These are phyloP conservation scores for Coelopa frigida DNA, from an alignment of 1,140 invertebrate genomes.

Conservation along the genomic window DNA sequence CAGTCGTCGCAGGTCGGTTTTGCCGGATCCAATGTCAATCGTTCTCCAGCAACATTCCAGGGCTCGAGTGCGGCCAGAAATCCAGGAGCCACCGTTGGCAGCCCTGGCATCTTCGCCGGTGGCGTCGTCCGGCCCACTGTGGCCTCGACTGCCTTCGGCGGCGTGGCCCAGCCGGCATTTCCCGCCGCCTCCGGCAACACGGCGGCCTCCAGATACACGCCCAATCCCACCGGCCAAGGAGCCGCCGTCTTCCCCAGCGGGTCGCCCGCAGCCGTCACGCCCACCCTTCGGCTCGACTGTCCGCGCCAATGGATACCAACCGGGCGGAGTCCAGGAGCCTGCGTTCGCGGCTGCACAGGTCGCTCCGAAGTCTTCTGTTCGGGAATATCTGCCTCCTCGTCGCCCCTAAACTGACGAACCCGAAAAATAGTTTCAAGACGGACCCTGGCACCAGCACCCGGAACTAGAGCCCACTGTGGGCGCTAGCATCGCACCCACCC, in stretches of 20 bases:
- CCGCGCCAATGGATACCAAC: not conserved
- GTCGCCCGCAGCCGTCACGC: not conserved
- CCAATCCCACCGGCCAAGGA: conserved; percentile 1
- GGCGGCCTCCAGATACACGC: not conserved
- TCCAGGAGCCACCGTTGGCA: not conserved
- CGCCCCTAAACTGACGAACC: too few relatives aligned
- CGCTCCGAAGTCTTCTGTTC: conserved; percentile 45
- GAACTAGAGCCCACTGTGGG: too few relatives aligned
- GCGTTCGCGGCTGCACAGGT: conserved; percentile 15
- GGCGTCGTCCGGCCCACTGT: not conserved
- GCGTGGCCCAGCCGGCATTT: conserved; percentile 3
- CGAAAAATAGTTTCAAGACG: too few relatives aligned
- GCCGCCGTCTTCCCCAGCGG: not conserved
- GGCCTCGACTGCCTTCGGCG: not conserved
- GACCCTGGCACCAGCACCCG: too few relatives aligned
- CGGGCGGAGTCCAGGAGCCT: conserved; percentile 5
- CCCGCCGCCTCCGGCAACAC: conserved; percentile 3
- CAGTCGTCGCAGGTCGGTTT: conserved; percentile 6
- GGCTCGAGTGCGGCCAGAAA: not conserved
- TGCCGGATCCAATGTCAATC: not conserved
- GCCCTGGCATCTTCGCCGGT: not conserved
- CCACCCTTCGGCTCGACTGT: not conserved
- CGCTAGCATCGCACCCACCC: too few relatives aligned
- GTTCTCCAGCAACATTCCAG: not conserved
- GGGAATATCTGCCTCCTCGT: conserved; percentile 48